Base-by-base conservation (phyloP, 2,113 vertebrate genomes). In the Symphodus melops region DNA sequence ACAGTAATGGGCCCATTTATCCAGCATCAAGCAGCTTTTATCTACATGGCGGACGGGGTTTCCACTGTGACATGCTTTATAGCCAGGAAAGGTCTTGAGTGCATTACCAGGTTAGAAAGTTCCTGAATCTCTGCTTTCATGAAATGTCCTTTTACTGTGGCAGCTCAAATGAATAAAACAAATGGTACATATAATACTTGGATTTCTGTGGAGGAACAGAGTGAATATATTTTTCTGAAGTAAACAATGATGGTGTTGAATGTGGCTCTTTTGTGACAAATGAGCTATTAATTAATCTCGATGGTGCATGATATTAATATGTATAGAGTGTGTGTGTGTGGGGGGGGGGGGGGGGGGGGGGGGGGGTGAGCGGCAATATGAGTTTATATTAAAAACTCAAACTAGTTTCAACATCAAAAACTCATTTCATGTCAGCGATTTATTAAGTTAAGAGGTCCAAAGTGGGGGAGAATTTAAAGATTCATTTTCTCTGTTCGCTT, bases 401-500 rank as follows among this genome's bases (percentile, higher is more conserved):
- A 28, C 46, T 12, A 64, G 68, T 37, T 63, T 46, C 5, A 12
- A 28, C 65, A 65, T 70, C 53, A 25, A 56, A 57, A 53, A 25
- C 6, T 74, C 9, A 68, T 51, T 56, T 63, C 20, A 46, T 48
- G 63, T 57, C 9, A 63, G 4, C 17, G 2, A 14, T 48, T 42
- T n/a, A 53, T 63, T 23, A 51, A 56, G 67, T 56, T 36, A 68
- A 63, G 25, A 42, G 19, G 58, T 19, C 51, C 69, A 56, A 13
- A 51, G 8, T 51, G 42, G 44, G 23, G 69, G 56, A 44, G 55
- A 37, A n/a, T n/a, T 9, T 12, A 59, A 25, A 48, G 53, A 54
- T 75, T 46, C 17, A 68, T 51, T 56, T 68, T 62, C 63, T 68
- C 57, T 56, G 69, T n/a, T n/a, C n/a, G 41, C 20, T 63, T 72